Conservation (phyloP, 2,797 vertebrate genomes). For the Ibycter americanus region DNA sequence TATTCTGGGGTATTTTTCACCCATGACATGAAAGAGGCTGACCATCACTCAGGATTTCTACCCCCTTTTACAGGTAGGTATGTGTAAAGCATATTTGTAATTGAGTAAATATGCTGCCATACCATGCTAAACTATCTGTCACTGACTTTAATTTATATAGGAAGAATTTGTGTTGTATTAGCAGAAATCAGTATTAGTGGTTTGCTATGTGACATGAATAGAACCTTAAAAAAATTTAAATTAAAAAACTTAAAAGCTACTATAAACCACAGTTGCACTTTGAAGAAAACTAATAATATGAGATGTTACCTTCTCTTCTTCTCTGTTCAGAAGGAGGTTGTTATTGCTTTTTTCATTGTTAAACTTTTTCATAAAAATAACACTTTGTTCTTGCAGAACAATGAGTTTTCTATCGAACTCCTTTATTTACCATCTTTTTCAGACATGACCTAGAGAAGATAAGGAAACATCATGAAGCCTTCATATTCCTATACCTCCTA, state of each 20-base stretch:
- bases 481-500: not conserved
- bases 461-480: not conserved
- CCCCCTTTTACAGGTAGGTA: not conserved
- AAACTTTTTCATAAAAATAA: not conserved
- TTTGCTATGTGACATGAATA: not conserved
- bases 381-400: not conserved
- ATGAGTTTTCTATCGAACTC: not conserved
- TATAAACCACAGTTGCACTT: not conserved
- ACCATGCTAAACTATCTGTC: not conserved
- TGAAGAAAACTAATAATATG: not conserved
- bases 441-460: not conserved
- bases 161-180: constrained; percentile 4
- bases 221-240: not conserved
- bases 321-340: not conserved
- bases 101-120: not conserved
- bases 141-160: not conserved
- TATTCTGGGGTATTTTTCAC: not conserved
- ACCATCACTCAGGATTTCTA: not conserved
- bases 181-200: not conserved
- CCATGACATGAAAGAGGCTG: not conserved
- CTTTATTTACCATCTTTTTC: not conserved
- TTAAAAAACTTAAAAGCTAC: not conserved
- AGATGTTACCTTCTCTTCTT: not conserved
- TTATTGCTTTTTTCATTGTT: not conserved
- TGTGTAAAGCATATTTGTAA: not conserved